Evolutionary conservation across 2,888 invertebrate genomes (phyloP).

Genomic region (Xestia sexstrigata): DNA sequence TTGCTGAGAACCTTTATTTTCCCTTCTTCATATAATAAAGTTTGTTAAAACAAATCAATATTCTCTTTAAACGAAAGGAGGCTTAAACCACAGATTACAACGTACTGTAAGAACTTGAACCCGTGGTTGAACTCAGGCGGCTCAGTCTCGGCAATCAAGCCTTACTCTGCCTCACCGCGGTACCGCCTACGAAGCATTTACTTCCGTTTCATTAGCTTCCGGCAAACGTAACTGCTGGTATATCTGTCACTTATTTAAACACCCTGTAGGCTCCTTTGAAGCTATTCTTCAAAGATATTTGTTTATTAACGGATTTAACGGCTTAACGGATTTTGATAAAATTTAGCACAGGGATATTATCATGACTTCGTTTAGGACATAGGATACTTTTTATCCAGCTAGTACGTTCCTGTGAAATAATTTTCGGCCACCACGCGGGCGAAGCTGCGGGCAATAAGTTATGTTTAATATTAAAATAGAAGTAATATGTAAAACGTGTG

Average conservation of each 20-base stretch:
- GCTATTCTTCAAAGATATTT: not conserved
- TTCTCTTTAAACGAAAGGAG: slow-evolving; percentile 3
- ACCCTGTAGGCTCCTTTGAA: no score
- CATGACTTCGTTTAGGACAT: not conserved
- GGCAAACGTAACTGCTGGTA: slow-evolving; percentile 20
- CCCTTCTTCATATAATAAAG: not conserved
- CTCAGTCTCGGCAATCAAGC: slow-evolving; percentile 16
- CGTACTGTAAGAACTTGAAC: slow-evolving; percentile 40
- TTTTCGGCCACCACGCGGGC: not conserved
- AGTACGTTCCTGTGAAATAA: not conserved
- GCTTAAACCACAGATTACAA: not conserved
- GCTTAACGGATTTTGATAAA: not conserved
- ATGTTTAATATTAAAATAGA: not conserved
- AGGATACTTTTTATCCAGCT: not conserved
- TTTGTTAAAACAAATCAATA: slow-evolving; percentile 10
- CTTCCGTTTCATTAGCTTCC: slow-evolving; percentile 40
- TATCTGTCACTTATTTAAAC: not conserved
- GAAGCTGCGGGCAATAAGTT: not conserved
- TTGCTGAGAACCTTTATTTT: no score
- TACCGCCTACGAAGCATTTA: slow-evolving; percentile 20
- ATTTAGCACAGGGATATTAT: not conserved
- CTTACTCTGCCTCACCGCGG: not conserved
- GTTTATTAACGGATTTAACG: not conserved
- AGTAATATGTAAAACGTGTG: not conserved
- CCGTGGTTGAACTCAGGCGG: slow-evolving; percentile 42